phyloP scores from a whole-genome alignment of 2,888 invertebrate genomes.

The Liodrosophila aerea region DNA sequence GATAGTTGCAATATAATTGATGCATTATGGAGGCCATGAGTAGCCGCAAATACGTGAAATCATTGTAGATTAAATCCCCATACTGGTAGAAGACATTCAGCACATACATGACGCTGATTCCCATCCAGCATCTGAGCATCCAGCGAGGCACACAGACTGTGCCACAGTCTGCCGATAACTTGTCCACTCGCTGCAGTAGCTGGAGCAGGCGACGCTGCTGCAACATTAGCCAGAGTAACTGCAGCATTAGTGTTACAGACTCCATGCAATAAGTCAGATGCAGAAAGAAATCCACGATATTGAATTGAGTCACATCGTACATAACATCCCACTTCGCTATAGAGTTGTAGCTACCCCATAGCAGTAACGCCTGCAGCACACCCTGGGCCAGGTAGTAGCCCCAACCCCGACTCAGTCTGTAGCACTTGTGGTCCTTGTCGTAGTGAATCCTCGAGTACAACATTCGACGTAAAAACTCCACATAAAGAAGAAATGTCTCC shows the following conservation, averaged over 20 bases:
- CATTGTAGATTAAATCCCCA: neutral
- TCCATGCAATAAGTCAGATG: neutral
- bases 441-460: slow-evolving; percentile 1
- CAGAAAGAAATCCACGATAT: neutral
- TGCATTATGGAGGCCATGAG: neutral
- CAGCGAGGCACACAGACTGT: neutral
- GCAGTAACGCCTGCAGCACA: neutral
- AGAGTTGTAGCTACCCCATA: neutral
- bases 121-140: slow-evolving; percentile 5
- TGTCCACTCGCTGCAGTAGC: neutral
- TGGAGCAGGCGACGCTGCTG: slow-evolving; percentile 2
- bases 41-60: neutral
- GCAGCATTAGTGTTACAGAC: neutral
- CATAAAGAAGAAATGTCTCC: slow-evolving; percentile 2
- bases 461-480: slow-evolving; percentile 2
- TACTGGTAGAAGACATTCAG: neutral
- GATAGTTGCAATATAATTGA: neutral
- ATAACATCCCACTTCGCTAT: slow-evolving; percentile 2
- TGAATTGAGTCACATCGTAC: neutral
- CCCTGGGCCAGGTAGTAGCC: neutral
- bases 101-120: neutral
- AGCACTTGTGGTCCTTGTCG: neutral
- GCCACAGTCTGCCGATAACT: neutral
- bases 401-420: neutral
- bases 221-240: slow-evolving; percentile 1